Conservation (phyloP, 2,113 vertebrate species). For the Indicator indicator region DNA sequence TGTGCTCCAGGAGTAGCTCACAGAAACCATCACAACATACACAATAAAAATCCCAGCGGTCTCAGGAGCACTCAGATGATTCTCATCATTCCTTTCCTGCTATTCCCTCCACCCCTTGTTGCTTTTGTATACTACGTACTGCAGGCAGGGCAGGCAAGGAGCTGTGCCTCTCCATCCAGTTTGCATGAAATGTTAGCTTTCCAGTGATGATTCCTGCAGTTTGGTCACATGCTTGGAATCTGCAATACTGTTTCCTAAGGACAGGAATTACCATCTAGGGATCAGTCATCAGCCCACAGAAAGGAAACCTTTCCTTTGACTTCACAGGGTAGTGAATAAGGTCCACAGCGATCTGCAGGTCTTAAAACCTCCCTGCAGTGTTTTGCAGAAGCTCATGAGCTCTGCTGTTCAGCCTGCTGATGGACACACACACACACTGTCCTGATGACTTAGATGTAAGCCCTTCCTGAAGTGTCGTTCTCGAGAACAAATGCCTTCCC, state of each 20-base stretch:
- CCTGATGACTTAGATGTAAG: constrained; percentile 55
- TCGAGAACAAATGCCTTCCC: constrained; percentile 49
- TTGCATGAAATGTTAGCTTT: not conserved
- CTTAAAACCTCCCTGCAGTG: not conserved
- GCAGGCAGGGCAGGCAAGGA: not conserved
- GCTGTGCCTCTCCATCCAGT: not conserved
- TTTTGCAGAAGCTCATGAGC: not conserved
- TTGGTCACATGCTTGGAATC: not conserved
- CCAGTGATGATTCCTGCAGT: fast-evolving
- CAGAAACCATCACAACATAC: not conserved
- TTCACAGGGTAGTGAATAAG: not conserved
- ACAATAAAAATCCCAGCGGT: fast-evolving
- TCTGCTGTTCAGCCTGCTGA: not conserved
- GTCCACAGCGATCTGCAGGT: not conserved
- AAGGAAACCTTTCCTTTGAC: not conserved
- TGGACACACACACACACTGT: constrained; percentile 17
- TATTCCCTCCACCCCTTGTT: not conserved
- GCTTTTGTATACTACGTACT: not conserved
- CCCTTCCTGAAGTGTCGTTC: constrained; percentile 27
- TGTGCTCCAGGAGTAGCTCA: not conserved
- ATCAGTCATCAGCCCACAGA: not conserved
- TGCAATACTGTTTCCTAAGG: not conserved
- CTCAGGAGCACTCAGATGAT: not conserved
- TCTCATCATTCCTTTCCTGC: not conserved
- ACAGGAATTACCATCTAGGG: not conserved